A percentile compares a stretch with the other conserved stretches of the same genome.
Evolutionary conservation across 2,888 invertebrate genomes (phyloP).

Genomic region (Drosophila atripex): DNA sequence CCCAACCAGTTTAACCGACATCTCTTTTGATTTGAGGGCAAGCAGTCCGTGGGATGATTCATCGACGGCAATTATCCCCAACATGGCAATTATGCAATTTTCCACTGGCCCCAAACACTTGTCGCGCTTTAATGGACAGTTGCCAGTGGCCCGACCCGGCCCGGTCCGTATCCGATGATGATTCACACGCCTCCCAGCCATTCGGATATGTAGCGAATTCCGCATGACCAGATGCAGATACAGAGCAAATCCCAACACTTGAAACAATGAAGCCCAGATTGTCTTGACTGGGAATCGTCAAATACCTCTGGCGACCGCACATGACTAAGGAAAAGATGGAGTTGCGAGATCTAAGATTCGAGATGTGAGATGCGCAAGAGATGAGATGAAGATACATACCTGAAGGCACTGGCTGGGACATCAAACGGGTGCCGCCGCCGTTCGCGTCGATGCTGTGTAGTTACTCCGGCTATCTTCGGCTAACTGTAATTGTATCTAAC

Average conservation of each 20-base stretch:
- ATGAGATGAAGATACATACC: constrained; percentile 54
- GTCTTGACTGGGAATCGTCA: constrained; percentile 35
- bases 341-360: constrained; percentile 34
- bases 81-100: constrained; percentile 72
- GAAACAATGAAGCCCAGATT: constrained; percentile 63
- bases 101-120: constrained; percentile 55
- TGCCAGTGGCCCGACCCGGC: constrained; percentile 12
- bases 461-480: constrained; percentile 52
- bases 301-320: constrained; percentile 46
- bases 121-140: constrained; percentile 59
- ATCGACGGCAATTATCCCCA: constrained; percentile 53
- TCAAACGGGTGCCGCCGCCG: constrained; percentile 51
- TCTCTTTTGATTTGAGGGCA: constrained; percentile 12
- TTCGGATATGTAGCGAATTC: constrained; percentile 54
- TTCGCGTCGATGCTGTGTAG: constrained; percentile 33
- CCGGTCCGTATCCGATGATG: constrained; percentile 61
- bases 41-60: constrained; percentile 54
- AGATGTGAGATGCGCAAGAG: constrained; percentile 12
- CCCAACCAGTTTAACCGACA: constrained; percentile 19
- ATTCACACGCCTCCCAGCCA: constrained; percentile 60
- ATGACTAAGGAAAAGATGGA: constrained; percentile 50
- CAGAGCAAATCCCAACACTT: constrained; percentile 54
- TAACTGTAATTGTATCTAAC: constrained; percentile 78
- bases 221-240: constrained; percentile 41
- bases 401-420: constrained; percentile 60